phyloP scores from a whole-genome alignment of 2,113 vertebrate species.

The Gadus macrocephalus region DNA sequence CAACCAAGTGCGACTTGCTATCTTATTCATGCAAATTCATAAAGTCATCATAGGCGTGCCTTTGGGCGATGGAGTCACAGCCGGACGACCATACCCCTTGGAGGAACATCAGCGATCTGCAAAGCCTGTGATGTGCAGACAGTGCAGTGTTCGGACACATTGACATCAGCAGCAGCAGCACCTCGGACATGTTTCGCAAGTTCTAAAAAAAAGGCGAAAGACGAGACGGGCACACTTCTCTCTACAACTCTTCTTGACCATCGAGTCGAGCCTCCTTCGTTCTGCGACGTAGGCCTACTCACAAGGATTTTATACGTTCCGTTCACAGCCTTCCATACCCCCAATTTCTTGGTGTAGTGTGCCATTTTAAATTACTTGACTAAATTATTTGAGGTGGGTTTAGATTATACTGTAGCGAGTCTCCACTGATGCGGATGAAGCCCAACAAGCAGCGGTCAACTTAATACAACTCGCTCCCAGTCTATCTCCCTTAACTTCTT shows the following conservation, averaged over 20 bases:
- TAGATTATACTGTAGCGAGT: not conserved
- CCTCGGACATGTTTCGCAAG: constrained; percentile 23
- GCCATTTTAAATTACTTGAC: not conserved
- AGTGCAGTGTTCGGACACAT: constrained; percentile 68
- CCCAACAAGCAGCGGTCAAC: not conserved
- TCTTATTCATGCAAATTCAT: constrained; percentile 62
- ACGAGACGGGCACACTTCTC: constrained; percentile 1
- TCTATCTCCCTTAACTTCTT: too few relatives aligned
- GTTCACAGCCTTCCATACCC: not conserved
- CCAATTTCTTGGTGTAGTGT: not conserved
- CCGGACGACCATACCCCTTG: constrained; percentile 76
- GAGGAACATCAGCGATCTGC: constrained; percentile 77
- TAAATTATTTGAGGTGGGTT: constrained; percentile 3
- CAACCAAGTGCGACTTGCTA: constrained; percentile 48
- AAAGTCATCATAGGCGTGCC: constrained; percentile 78
- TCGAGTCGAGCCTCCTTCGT: not conserved
- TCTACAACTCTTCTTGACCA: constrained; percentile 1
- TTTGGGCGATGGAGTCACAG: constrained; percentile 68
- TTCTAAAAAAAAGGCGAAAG: constrained; percentile 25
- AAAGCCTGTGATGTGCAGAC: constrained; percentile 62
- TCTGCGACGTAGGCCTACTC: constrained; percentile 10
- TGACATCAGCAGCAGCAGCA: constrained; percentile 38
- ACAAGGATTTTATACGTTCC: constrained; percentile 12
- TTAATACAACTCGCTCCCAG: constrained; percentile 4
- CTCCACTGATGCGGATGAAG: constrained; percentile 21